A percentile compares a stretch with the other conserved stretches of the same genome.
Evolutionary conservation across 92 coral and sea anemone genomes (phyloP).

Genomic region (Anthopleura xanthogrammica): DNA sequence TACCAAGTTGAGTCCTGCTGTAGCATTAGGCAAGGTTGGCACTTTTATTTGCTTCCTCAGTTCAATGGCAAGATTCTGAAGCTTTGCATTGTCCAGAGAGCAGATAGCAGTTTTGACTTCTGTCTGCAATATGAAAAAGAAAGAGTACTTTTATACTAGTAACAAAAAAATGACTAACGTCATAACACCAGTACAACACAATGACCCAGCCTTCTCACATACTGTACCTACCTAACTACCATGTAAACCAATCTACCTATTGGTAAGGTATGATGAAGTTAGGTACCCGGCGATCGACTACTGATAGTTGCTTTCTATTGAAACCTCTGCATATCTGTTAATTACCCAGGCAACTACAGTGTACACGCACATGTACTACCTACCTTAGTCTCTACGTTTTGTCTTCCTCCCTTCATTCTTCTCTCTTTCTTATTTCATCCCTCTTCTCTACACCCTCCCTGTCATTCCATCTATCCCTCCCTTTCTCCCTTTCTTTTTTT

Average conservation of each 20-base stretch:
- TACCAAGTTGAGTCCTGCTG: constrained; percentile 5
- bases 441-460: neutral
- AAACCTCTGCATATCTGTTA: no score
- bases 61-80: constrained; percentile 53
- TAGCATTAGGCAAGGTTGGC: constrained; percentile 45
- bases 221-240: neutral
- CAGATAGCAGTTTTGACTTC: constrained; percentile 65
- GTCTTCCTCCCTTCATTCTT: neutral
- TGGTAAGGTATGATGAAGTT: no score
- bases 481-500: neutral
- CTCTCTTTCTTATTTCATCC: neutral
- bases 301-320: no score
- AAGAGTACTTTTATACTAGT: neutral
- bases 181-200: neutral
- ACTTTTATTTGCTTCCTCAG: constrained; percentile 54
- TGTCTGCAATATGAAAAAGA: constrained; percentile 31
- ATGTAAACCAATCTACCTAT: neutral
- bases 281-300: no score
- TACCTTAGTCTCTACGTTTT: no score
- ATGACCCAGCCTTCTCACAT: neutral
- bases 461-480: no score
- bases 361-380: no score
- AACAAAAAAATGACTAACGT: neutral
- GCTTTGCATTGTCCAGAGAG: constrained; percentile 41
- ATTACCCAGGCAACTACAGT: no score